Conservation (phyloP, 92 coral and sea anemone species). For the Ricordea florida region DNA sequence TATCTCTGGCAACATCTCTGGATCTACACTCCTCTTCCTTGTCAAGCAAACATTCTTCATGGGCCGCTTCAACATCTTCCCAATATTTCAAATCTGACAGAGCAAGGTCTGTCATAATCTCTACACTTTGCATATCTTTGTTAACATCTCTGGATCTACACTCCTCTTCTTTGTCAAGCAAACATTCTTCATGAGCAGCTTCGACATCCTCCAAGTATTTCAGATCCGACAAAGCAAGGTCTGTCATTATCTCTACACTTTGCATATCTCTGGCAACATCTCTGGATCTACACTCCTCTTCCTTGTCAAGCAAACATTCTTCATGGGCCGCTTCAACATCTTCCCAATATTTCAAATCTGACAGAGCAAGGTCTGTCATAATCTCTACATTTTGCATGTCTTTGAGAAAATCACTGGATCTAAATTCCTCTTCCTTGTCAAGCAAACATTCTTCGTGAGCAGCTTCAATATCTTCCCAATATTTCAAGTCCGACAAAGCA, state of each 20-base stretch:
- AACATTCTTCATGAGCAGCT: conserved; percentile 29
- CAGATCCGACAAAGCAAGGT: conserved; percentile 52
- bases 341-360: conserved; percentile 45
- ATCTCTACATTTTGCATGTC: conserved; percentile 19
- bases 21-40: conserved; percentile 3
- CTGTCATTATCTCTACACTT: conserved; percentile 55
- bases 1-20: background rate
- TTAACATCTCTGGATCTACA: background rate
- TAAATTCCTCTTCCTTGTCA: conserved; percentile 15
- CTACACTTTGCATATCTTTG: conserved; percentile 26
- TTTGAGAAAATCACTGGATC: background rate
- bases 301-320: conserved; percentile 38
- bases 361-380: conserved; percentile 4
- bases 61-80: conserved; percentile 67
- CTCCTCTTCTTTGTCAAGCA: background rate
- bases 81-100: conserved; percentile 57
- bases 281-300: conserved; percentile 5
- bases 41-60: conserved; percentile 20
- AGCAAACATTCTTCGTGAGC: conserved; percentile 36
- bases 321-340: conserved; percentile 54
- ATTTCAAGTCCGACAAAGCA: conserved; percentile 54
- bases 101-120: conserved; percentile 67
- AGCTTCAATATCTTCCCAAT: conserved; percentile 50
- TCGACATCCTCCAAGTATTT: conserved; percentile 69
- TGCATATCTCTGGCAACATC: conserved; percentile 45